These are phyloP conservation scores for Platalea minor DNA, from an alignment of 2,797 vertebrate genomes.

Conservation along the genomic window DNA sequence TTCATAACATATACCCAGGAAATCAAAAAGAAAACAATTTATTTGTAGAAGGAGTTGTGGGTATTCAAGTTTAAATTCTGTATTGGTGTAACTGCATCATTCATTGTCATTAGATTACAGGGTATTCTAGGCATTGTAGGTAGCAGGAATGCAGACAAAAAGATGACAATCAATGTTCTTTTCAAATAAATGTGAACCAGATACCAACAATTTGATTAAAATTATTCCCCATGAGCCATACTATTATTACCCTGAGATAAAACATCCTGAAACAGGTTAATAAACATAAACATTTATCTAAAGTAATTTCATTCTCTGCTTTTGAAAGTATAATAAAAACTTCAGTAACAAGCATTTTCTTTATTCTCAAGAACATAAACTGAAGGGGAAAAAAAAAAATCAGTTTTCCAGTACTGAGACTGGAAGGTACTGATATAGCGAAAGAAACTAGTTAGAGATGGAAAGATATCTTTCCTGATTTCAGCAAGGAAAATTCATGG, in stretches of 20 bases:
- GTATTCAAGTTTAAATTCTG: background rate
- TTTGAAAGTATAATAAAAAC: background rate
- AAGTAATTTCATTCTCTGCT: background rate
- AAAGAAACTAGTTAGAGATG: background rate
- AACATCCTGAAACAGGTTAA: background rate
- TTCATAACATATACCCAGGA: background rate
- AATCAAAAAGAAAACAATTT: background rate
- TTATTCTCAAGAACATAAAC: background rate
- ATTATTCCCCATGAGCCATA: background rate
- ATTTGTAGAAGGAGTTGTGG: background rate
- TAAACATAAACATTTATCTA: background rate
- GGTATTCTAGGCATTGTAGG: background rate
- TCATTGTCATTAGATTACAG: conserved; percentile 2
- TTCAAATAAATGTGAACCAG: background rate
- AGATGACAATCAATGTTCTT: background rate
- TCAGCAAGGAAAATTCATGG: background rate
- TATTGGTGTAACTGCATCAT: background rate
- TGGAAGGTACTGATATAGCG: background rate
- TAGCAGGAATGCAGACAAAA: background rate
- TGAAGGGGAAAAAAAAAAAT: background rate
- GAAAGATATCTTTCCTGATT: background rate
- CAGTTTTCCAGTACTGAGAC: background rate
- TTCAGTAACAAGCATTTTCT: background rate
- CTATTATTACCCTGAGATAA: background rate
- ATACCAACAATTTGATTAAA: conserved; percentile 10